These are phyloP conservation scores for Herpailurus yagouaroundi DNA, from an alignment of 2,113 vertebrate genomes.

Conservation along the genomic window DNA sequence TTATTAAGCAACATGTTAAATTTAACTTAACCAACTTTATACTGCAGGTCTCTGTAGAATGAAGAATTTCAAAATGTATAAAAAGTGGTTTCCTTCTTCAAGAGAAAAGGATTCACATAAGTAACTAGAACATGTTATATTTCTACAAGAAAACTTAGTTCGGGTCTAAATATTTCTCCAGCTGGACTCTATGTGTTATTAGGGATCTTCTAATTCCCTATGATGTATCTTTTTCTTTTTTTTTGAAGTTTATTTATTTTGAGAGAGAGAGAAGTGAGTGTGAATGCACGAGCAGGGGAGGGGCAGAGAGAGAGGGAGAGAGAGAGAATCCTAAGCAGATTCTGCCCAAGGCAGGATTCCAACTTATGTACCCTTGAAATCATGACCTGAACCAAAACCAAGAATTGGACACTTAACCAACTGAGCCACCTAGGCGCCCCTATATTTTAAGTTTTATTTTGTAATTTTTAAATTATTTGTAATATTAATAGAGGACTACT, in stretches of 20 bases:
- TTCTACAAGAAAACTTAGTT: neutral
- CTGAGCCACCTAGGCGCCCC: too few relatives aligned
- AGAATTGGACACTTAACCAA: too few relatives aligned
- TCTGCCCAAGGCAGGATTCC: too few relatives aligned
- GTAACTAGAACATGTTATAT: neutral
- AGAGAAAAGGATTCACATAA: constrained; percentile 3
- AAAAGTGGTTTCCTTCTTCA: neutral
- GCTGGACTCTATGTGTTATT: neutral
- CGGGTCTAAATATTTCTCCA: neutral
- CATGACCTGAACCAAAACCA: too few relatives aligned
- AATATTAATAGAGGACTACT: neutral
- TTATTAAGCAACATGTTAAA: constrained; percentile 18
- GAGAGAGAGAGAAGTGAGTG: too few relatives aligned
- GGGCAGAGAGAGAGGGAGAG: too few relatives aligned
- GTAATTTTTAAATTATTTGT: constrained; percentile 7
- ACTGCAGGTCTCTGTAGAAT: neutral
- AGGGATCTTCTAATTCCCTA: neutral
- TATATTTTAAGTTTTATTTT: neutral
- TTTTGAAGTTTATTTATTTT: too few relatives aligned
- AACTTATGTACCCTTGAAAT: too few relatives aligned
- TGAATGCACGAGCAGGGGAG: too few relatives aligned
- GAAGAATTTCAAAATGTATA: constrained; percentile 2
- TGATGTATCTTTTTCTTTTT: neutral
- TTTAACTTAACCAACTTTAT: constrained; percentile 8
- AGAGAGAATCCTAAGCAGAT: too few relatives aligned